These are phyloP conservation scores for Promerops cafer DNA, from an alignment of 2,113 vertebrate genomes.

Conservation along the genomic window DNA sequence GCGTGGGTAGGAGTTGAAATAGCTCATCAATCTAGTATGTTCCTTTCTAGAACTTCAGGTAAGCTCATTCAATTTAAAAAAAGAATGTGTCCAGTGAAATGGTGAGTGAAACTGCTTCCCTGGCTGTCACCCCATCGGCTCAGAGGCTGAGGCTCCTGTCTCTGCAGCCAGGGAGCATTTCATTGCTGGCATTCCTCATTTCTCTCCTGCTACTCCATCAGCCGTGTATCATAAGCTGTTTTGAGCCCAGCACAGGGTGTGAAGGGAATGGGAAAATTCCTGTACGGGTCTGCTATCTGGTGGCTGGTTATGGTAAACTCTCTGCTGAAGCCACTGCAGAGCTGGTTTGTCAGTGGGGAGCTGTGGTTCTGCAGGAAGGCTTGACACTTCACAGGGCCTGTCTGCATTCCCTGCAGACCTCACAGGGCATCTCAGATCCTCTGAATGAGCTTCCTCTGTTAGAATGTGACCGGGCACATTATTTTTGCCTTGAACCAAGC, in stretches of 20 bases:
- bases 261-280: background rate
- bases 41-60: background rate
- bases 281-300: background rate
- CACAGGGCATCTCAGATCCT: background rate
- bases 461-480: background rate
- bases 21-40: background rate
- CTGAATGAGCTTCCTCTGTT: background rate
- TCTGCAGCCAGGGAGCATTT: background rate
- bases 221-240: background rate
- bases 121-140: background rate
- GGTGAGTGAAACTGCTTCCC: background rate
- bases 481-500: background rate
- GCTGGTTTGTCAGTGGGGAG: background rate
- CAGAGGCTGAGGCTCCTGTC: background rate
- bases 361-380: background rate
- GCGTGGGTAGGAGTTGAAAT: background rate
- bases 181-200: background rate
- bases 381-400: background rate
- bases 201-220: background rate
- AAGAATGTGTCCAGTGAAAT: background rate
- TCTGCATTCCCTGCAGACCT: background rate
- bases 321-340: background rate
- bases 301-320: background rate
- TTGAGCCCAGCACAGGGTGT: background rate
- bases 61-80: background rate